Conservation (phyloP, 2,888 invertebrate genomes). For the Neelides folsomi region DNA sequence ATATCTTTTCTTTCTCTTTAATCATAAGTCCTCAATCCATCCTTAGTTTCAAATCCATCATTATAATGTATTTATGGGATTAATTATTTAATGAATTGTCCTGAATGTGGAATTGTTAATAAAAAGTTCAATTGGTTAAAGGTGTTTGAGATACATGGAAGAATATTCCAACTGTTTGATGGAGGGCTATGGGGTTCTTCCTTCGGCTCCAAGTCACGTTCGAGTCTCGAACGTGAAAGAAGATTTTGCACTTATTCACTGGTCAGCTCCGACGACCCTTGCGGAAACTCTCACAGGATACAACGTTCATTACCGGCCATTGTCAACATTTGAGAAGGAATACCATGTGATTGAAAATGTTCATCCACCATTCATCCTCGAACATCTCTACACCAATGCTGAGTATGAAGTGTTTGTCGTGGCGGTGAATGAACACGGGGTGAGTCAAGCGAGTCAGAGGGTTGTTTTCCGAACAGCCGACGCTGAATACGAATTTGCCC, state of each 20-base stretch:
- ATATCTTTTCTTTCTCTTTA: slow-evolving; percentile 17
- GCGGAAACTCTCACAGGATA: slow-evolving; percentile 57
- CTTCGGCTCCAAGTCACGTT: slow-evolving; percentile 56
- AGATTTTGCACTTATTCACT: slow-evolving; percentile 63
- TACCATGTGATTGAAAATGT: slow-evolving; percentile 38
- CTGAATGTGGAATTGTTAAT: too few relatives aligned
- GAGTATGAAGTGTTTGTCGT: slow-evolving; percentile 66
- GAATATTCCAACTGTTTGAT: slow-evolving; percentile 68
- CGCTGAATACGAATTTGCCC: slow-evolving; percentile 48
- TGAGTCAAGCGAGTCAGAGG: slow-evolving; percentile 59
- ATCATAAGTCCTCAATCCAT: too few relatives aligned
- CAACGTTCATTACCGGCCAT: slow-evolving; percentile 48
- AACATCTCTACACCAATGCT: slow-evolving; percentile 56
- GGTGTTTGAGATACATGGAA: slow-evolving; percentile 66
- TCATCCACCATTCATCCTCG: slow-evolving; percentile 59
- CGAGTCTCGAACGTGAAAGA: slow-evolving; percentile 56
- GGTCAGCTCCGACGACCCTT: slow-evolving; percentile 57
- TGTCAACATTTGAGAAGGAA: slow-evolving; percentile 40
- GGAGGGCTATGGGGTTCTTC: slow-evolving; percentile 70
- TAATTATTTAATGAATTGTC: too few relatives aligned
- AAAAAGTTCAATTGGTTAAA: slow-evolving; percentile 34
- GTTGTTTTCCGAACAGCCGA: slow-evolving; percentile 60
- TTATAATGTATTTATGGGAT: too few relatives aligned
- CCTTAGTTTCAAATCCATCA: too few relatives aligned
- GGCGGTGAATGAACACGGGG: slow-evolving; percentile 64